phyloP scores from a whole-genome alignment of 92 coral and sea anemone species.

The Zoanthus solanderi region DNA sequence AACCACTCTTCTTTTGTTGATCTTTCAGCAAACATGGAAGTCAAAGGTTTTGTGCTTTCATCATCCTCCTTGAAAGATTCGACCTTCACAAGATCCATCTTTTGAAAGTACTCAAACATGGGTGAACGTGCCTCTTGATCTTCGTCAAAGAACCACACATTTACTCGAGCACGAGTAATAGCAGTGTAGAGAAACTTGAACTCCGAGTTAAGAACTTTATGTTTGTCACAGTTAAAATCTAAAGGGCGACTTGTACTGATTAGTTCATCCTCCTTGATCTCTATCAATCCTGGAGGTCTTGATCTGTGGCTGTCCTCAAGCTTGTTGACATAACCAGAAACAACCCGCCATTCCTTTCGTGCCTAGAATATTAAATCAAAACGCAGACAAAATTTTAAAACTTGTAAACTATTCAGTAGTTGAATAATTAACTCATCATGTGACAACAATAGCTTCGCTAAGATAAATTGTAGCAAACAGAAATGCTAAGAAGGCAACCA shows the following conservation, averaged over 20 bases:
- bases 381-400: too few relatives aligned
- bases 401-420: too few relatives aligned
- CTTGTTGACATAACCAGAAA: conserved; percentile 54
- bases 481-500: too few relatives aligned
- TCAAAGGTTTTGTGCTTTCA: conserved; percentile 52
- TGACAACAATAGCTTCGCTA: too few relatives aligned
- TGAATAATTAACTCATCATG: too few relatives aligned
- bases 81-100: conserved; percentile 64
- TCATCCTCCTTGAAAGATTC: conserved; percentile 52
- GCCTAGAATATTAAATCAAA: conserved; percentile 37
- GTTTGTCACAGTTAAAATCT: conserved; percentile 71
- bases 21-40: conserved; percentile 71
- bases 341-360: conserved; percentile 78
- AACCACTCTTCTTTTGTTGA: conserved; percentile 75
- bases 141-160: conserved; percentile 86
- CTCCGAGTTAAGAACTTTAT: conserved; percentile 81
- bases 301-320: conserved; percentile 4
- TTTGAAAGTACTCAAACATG: conserved; percentile 75
- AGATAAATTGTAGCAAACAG: too few relatives aligned
- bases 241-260: conserved; percentile 59
- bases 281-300: conserved; percentile 58
- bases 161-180: conserved; percentile 79
- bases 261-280: conserved; percentile 57
- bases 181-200: conserved; percentile 85
- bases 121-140: conserved; percentile 76